Evolutionary conservation across 2,888 invertebrate genomes (phyloP), one percentile per base, ranked within the genome.

Genomic region (Colletes collaris): DNA sequence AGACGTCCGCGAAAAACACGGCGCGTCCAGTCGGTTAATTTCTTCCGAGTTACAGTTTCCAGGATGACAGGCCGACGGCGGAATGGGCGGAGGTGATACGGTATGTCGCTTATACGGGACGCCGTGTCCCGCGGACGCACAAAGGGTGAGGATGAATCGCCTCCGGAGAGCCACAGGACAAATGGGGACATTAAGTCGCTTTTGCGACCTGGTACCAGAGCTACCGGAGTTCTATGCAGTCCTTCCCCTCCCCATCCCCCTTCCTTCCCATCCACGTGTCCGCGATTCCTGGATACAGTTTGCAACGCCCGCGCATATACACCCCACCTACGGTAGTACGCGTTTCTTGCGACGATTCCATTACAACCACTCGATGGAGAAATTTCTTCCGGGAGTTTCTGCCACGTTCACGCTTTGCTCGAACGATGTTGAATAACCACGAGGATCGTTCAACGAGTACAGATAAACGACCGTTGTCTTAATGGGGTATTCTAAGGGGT

Each of bases 121-220:
- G 79, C 59, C 71, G 59, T 62, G 77, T 83, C 82, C 76, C 76
- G 79, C 65, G 83, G 81, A 83, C 77, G 85, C 85, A 89, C 87
- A 89, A 89, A 89, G 86, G 88, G 82, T 72, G 88, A 87, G 86
- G 87, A 90, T 90, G 86, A 87, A 92, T 92, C 89, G 90, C 89
- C 90, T 90, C 91, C 90, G 89, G 90, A 86, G 88, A 87, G 87
- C 74, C 87, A 79, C 86, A 87, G 90, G 92, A 92, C 92, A 92
- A 92, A 92, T 92, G 89, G 90, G 87, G 87, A 90, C 91, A 92
- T 91, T 92, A 91, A 91, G 91, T 91, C 89, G 88, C 90, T 90
- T 90, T 90, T 89, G 90, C 90, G 90, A 89, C 83, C 82, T 84
- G 82, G 82, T 86, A 87, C 88, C 88, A 78, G 81, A 76, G 88